Percentiles rank a stretch among this genome's conserved stretches.
Evolutionary conservation across 2,888 invertebrate species (phyloP).

Genomic region (Xestia c-nigrum): DNA sequence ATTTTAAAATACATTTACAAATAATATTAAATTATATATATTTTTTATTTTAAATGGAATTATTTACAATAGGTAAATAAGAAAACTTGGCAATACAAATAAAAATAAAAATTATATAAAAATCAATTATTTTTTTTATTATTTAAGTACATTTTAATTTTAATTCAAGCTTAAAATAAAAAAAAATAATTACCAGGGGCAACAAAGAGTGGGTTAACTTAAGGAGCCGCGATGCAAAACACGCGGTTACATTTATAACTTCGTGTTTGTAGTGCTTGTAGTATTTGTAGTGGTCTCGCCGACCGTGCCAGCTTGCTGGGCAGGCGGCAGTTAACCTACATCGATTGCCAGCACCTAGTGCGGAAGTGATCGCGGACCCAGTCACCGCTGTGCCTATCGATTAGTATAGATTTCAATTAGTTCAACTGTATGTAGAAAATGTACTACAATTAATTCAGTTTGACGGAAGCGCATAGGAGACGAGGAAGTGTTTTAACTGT

Average conservation of each 20-base stretch:
- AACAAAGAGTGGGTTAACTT: constrained; percentile 43
- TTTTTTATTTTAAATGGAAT: too few relatives aligned
- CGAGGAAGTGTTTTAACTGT: constrained; percentile 25
- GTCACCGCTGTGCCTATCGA: constrained; percentile 65
- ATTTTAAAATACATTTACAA: too few relatives aligned
- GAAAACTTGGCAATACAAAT: too few relatives aligned
- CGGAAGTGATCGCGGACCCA: constrained; percentile 74
- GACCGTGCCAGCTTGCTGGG: constrained; percentile 72
- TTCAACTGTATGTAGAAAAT: constrained; percentile 29
- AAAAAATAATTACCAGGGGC: constrained; percentile 10
- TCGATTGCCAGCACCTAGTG: constrained; percentile 76
- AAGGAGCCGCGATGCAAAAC: constrained; percentile 40
- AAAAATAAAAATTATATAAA: too few relatives aligned
- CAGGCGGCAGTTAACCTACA: constrained; percentile 79
- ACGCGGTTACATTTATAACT: constrained; percentile 55
- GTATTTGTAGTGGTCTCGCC: constrained; percentile 34
- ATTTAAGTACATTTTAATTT: too few relatives aligned
- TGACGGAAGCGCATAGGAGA: constrained; percentile 15
- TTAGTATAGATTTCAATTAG: constrained; percentile 59
- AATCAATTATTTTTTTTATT: too few relatives aligned
- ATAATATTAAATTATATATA: too few relatives aligned
- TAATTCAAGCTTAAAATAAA: too few relatives aligned
- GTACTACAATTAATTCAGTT: constrained; percentile 24
- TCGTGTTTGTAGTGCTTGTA: constrained; percentile 67
- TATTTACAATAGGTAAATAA: too few relatives aligned